Conservation (phyloP, 2,113 vertebrate genomes). For the Dicrurus megarhynchus region DNA sequence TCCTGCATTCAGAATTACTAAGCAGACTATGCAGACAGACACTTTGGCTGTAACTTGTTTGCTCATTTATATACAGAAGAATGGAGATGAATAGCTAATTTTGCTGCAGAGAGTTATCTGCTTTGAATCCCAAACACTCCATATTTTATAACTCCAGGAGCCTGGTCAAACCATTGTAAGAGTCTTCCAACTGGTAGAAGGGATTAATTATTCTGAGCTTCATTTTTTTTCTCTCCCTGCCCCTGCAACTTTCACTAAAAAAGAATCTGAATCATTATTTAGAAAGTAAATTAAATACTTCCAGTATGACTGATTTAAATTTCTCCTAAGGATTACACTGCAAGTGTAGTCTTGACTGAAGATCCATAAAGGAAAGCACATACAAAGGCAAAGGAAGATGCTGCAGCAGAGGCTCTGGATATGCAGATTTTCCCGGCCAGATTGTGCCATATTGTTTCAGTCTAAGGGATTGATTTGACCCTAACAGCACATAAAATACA, state of each 20-base stretch:
- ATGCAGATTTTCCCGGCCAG: neutral
- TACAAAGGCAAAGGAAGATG: neutral
- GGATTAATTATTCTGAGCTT: slow-evolving; percentile 77
- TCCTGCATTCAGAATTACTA: slow-evolving; percentile 52
- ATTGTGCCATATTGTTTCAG: neutral
- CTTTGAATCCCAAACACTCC: slow-evolving; percentile 43
- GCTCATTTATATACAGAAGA: slow-evolving; percentile 63
- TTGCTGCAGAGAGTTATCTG: slow-evolving; percentile 52
- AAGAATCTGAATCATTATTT: slow-evolving; percentile 70
- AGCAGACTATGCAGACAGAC: slow-evolving; percentile 43
- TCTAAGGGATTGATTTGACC: neutral
- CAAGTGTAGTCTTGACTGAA: slow-evolving; percentile 7
- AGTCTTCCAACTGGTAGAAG: slow-evolving; percentile 50
- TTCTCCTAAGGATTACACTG: slow-evolving; percentile 63
- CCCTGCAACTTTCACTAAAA: neutral
- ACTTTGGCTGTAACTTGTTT: slow-evolving; percentile 61
- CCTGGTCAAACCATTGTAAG: slow-evolving; percentile 32
- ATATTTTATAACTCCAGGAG: slow-evolving; percentile 18
- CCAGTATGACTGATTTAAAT: slow-evolving; percentile 68
- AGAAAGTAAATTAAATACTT: slow-evolving; percentile 74
- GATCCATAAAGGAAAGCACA: neutral
- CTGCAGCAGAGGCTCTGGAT: neutral
- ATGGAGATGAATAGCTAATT: slow-evolving; percentile 71
- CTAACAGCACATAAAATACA: neutral
- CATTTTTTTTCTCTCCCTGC: neutral